These are phyloP conservation scores for Pseudonaja textilis DNA, from an alignment of 2,113 vertebrate genomes.

Conservation along the genomic window DNA sequence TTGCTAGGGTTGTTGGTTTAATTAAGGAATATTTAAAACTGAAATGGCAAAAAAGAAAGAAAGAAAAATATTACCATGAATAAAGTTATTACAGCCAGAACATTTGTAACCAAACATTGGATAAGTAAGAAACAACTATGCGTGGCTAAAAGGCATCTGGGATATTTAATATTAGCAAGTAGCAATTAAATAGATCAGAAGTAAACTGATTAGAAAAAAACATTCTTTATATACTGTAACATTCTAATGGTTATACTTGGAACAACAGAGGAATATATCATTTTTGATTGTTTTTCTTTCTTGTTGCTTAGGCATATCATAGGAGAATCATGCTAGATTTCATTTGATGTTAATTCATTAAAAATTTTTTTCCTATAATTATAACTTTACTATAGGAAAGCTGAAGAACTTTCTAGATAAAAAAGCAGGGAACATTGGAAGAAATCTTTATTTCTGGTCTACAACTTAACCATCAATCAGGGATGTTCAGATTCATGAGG, in stretches of 20 bases:
- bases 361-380: neutral
- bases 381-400: neutral
- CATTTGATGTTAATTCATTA: neutral
- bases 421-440: neutral
- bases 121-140: neutral
- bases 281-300: neutral
- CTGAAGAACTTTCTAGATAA: neutral
- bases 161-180: neutral
- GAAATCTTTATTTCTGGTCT: neutral
- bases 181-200: neutral
- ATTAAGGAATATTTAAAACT: slow-evolving; percentile 1
- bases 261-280: neutral
- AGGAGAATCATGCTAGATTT: neutral
- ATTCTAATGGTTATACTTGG: neutral
- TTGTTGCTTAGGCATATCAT: neutral
- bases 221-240: neutral
- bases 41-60: neutral
- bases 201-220: neutral
- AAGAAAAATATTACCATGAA: neutral
- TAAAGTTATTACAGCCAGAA: neutral
- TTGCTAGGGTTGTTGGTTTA: neutral
- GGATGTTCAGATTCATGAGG: neutral
- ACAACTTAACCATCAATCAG: neutral
- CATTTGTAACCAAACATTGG: neutral
- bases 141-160: neutral